Base-by-base conservation (phyloP, 1,140 invertebrate genomes). In the Brachionus angularis region DNA sequence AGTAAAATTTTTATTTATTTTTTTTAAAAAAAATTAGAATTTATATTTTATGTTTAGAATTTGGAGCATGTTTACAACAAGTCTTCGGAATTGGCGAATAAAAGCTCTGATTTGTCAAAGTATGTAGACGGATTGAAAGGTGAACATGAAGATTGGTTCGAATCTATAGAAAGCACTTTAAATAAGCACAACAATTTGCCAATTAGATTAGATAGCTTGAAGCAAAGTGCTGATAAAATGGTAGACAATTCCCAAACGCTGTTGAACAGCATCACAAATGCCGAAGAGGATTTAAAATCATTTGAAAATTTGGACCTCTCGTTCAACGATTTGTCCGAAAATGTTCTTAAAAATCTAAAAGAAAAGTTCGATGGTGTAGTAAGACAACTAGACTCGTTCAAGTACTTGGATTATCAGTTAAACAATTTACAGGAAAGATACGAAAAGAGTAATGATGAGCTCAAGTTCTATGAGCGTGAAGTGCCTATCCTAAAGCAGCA, bases 241-340 rank as follows among this genome's bases (percentile, higher is more conserved):
- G 53, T 58, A 21, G 53, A 58, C n/a, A 58, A 23, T 23, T 58
- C 53, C 8, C 53, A 58, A 58, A 58, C 21, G 36, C 27, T 58
- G 25, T 36, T 58, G 16, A 58, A 58, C n/a, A 58, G 36, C 36
- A 58, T 58, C 1, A 29, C 53, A 5, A 58, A 58, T 58, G 36
- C 53, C 0, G 53, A 58, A 33, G 16, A 58, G 36, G 16, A 36
- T 39, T 58, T 58, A 18, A 34, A 55, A 58, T 31, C 33, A 23
- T 23, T 58, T 4, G 33, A 58, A 14, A n/a, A n/a, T n/a, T n/a
- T n/a, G n/a, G n/a, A n/a, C n/a, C n/a, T n/a, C n/a, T n/a, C n/a
- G n/a, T n/a, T n/a, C n/a, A n/a, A n/a, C n/a, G 10, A 25, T 21
- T 58, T 58, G 33, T 58, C 53, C 3, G 14, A 39, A 14, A 34